A percentile compares a stretch with the other conserved stretches of the same genome.
Evolutionary conservation across 2,888 invertebrate species (phyloP).

Genomic region (Biston stratarius): DNA sequence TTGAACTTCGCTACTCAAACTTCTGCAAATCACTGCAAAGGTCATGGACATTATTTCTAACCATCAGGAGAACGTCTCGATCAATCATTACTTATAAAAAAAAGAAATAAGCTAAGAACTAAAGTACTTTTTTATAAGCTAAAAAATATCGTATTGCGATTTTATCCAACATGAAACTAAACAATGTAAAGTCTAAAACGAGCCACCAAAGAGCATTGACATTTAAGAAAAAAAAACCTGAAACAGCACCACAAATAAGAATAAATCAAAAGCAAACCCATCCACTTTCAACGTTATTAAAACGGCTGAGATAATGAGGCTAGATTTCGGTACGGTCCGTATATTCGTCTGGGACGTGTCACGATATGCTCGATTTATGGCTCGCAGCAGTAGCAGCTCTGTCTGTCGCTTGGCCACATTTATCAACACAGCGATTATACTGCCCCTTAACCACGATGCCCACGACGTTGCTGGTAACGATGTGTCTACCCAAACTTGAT

Average conservation of each 20-base stretch:
- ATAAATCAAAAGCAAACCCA: constrained; percentile 8
- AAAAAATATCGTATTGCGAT: no score
- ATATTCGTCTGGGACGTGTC: constrained; percentile 21
- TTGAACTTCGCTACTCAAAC: no score
- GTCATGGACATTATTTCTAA: no score
- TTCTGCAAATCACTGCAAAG: no score
- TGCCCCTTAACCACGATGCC: constrained; percentile 3
- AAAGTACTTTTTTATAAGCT: no score
- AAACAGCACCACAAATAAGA: constrained; percentile 4
- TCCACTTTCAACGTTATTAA: constrained; percentile 1
- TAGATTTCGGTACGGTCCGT: constrained; percentile 22
- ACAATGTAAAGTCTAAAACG: not conserved
- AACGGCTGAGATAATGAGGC: constrained; percentile 13
- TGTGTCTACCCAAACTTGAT: not conserved
- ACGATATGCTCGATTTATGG: constrained; percentile 34
- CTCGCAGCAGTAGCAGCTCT: not conserved
- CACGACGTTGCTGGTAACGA: constrained; percentile 6
- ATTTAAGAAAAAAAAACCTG: constrained; percentile 14
- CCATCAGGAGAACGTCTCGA: no score
- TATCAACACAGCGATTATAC: constrained; percentile 16
- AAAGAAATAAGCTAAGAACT: no score
- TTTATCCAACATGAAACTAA: not conserved
- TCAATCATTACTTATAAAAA: no score
- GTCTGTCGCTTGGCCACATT: constrained; percentile 15
- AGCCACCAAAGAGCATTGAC: constrained; percentile 11